Percentiles rank a stretch among this genome's conserved stretches.
These are phyloP conservation scores for Mimachlamys varia DNA, from an alignment of 2,888 invertebrate genomes.

Conservation along the genomic window DNA sequence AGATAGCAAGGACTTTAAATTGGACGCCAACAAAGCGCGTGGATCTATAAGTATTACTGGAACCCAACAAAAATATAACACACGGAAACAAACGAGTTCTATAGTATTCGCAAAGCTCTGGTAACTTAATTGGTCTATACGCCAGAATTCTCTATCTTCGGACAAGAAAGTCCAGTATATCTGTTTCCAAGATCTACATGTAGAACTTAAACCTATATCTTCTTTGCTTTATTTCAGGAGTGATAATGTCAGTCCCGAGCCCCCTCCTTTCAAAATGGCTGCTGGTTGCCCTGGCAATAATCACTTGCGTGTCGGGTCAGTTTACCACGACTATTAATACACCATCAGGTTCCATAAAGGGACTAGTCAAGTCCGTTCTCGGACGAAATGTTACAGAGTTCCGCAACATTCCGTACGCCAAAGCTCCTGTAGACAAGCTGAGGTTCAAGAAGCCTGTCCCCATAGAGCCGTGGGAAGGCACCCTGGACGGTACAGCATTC, in stretches of 20 bases:
- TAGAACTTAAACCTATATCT: neutral
- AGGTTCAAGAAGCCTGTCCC: neutral
- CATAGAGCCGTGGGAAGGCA: neutral
- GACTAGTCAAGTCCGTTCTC: neutral
- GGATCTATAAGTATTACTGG: no score
- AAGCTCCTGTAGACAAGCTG: neutral
- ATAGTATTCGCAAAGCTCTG: no score
- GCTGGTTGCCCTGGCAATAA: neutral
- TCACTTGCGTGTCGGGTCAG: neutral
- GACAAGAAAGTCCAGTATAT: no score
- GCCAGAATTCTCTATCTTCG: no score
- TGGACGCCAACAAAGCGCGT: no score
- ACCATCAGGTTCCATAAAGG: neutral
- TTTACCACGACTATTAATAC: neutral
- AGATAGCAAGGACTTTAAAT: no score
- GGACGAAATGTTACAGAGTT: neutral
- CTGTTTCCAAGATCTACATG: no score
- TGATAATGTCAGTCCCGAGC: neutral
- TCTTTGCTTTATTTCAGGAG: neutral
- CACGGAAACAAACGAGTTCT: no score
- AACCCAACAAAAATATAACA: no score
- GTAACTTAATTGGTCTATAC: no score
- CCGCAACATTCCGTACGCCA: constrained; percentile 5
- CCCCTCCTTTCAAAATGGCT: neutral
- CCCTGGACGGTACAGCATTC: neutral